phyloP scores from a whole-genome alignment of 2,888 invertebrate genomes.

The Branchipolynoe longqiensis region DNA sequence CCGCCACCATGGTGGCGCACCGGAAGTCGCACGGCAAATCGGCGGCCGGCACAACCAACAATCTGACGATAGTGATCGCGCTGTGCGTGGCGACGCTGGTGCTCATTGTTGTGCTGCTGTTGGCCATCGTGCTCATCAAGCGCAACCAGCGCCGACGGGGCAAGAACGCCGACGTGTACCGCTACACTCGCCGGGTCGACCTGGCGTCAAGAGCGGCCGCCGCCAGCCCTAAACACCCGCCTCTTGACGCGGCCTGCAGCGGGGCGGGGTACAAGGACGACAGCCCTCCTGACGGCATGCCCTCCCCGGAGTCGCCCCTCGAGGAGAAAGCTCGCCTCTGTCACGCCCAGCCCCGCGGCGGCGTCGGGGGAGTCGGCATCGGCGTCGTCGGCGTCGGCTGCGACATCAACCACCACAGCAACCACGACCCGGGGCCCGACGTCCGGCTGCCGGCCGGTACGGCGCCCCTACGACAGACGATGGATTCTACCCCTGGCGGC shows the following conservation, averaged over 20 bases:
- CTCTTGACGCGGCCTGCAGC: not conserved
- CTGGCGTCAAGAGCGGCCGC: slow-evolving; percentile 52
- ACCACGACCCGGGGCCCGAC: too few species aligned
- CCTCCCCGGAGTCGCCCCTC: slow-evolving; percentile 31
- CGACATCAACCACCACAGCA: not conserved
- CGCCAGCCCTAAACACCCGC: slow-evolving; percentile 53
- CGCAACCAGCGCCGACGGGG: slow-evolving; percentile 43
- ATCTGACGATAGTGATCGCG: slow-evolving; percentile 54
- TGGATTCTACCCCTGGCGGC: not conserved
- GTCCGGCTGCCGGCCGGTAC: too few species aligned
- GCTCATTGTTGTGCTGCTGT: slow-evolving; percentile 33
- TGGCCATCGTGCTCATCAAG: slow-evolving; percentile 55
- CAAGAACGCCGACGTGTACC: slow-evolving; percentile 57
- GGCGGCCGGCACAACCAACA: slow-evolving; percentile 18
- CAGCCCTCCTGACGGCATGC: slow-evolving; percentile 42
- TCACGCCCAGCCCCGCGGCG: not conserved
- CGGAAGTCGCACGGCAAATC: slow-evolving; percentile 9
- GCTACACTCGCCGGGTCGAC: slow-evolving; percentile 56
- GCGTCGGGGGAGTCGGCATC: not conserved
- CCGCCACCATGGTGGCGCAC: slow-evolving; percentile 44
- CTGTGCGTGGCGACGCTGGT: slow-evolving; percentile 43
- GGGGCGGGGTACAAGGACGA: slow-evolving; percentile 34
- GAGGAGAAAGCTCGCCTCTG: slow-evolving; percentile 14
- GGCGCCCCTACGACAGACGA: not conserved
- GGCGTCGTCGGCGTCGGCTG: not conserved